phyloP scores from a whole-genome alignment of 2,888 invertebrate species.

The Prosapia bicincta region DNA sequence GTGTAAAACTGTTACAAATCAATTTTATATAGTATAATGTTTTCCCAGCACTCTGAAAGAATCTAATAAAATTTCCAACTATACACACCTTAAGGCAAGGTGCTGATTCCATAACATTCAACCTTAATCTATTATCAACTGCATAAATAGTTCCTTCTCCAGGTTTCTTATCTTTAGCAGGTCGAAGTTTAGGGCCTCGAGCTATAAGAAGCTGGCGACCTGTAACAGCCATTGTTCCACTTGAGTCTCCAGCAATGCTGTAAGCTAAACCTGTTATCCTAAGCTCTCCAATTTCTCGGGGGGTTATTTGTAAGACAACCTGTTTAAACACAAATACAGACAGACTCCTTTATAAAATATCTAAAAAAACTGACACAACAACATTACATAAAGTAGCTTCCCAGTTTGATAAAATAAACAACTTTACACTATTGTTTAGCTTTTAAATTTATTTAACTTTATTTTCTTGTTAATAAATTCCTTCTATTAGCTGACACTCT shows the following conservation, averaged over 20 bases:
- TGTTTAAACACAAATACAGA: slow-evolving; percentile 36
- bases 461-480: too few species aligned
- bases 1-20: too few species aligned
- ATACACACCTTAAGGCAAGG: slow-evolving; percentile 72
- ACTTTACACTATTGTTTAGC: too few species aligned
- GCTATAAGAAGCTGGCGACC: slow-evolving; percentile 33
- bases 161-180: slow-evolving; percentile 19
- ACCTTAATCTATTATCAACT: slow-evolving; percentile 64
- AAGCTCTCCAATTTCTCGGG: slow-evolving; percentile 68
- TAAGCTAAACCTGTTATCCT: slow-evolving; percentile 71
- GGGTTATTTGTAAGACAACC: slow-evolving; percentile 68
- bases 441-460: too few species aligned
- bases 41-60: too few species aligned
- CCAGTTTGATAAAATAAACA: too few species aligned
- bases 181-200: slow-evolving; percentile 13
- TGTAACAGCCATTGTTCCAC: slow-evolving; percentile 29
- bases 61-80: too few species aligned
- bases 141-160: slow-evolving; percentile 13
- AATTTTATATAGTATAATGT: too few species aligned
- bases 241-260: slow-evolving; percentile 49
- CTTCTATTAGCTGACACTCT: too few species aligned
- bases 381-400: too few species aligned
- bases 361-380: too few species aligned
- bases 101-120: slow-evolving; percentile 72
- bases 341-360: too few species aligned